phyloP scores from a whole-genome alignment of 2,888 invertebrate species.

The Amblyjoppa proteus region DNA sequence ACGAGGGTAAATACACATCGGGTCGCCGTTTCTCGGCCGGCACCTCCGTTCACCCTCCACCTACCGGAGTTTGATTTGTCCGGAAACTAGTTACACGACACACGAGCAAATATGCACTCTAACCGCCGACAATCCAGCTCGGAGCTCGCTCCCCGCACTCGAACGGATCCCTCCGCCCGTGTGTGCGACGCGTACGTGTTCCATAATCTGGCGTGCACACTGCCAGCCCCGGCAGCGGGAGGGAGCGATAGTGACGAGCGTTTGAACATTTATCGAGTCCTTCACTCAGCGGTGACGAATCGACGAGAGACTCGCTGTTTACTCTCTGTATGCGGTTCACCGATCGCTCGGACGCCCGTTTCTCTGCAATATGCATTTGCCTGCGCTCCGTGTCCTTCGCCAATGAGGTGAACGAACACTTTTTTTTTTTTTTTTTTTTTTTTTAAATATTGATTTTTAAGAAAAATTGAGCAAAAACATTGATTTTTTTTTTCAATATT shows the following conservation, averaged over 20 bases:
- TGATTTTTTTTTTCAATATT: background rate
- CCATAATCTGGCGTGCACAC: background rate
- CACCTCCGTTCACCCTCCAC: constrained; percentile 27
- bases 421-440: background rate
- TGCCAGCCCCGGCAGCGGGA: background rate
- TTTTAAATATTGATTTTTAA: background rate
- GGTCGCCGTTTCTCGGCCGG: constrained; percentile 34
- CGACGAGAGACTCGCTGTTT: constrained; percentile 38
- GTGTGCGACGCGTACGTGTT: constrained; percentile 4
- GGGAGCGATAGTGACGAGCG: constrained; percentile 44
- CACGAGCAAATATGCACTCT: constrained; percentile 65
- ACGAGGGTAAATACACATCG: constrained; percentile 66
- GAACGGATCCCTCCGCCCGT: background rate
- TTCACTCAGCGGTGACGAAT: constrained; percentile 45
- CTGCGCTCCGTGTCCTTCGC: background rate
- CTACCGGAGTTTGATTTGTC: constrained; percentile 64
- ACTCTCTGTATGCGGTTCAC: constrained; percentile 38
- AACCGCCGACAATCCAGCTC: constrained; percentile 49
- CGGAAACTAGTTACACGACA: constrained; percentile 69
- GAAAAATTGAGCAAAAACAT: too few relatives aligned
- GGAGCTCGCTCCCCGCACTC: background rate
- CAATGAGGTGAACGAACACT: background rate
- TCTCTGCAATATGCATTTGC: constrained; percentile 21
- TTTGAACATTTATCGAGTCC: constrained; percentile 60
- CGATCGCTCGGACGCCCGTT: constrained; percentile 52